Percentiles rank a stretch among this genome's conserved stretches.
Conservation (phyloP, 2,113 vertebrate species). For the Abramis brama region DNA sequence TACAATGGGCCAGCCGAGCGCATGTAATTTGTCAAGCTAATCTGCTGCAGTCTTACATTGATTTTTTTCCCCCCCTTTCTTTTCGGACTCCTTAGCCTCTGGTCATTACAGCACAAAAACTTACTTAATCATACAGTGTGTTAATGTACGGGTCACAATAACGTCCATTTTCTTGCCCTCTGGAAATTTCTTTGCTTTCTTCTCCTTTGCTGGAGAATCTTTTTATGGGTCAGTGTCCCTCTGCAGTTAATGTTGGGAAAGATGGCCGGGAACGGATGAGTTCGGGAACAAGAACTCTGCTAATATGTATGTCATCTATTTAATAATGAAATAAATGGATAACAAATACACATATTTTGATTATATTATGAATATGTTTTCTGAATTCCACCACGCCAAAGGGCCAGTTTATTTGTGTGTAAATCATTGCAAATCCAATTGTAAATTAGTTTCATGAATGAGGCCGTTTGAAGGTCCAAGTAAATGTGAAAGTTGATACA, state of each 20-base stretch:
- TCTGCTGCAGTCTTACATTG: slow-evolving; percentile 86
- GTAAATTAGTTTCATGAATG: too few relatives aligned
- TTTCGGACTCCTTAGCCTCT: slow-evolving; percentile 85
- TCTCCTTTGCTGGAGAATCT: slow-evolving; percentile 73
- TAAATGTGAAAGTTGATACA: neutral
- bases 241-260: slow-evolving; percentile 62
- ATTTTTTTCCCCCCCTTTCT: slow-evolving; percentile 77
- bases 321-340: neutral
- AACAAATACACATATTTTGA: neutral
- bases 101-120: slow-evolving; percentile 84
- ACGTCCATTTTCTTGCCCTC: slow-evolving; percentile 79
- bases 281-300: neutral
- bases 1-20: slow-evolving; percentile 88
- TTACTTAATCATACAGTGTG: slow-evolving; percentile 84
- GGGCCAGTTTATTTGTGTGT: neutral
- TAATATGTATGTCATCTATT: neutral
- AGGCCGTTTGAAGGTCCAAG: neutral
- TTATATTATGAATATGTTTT: neutral
- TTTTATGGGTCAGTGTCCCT: slow-evolving; percentile 86
- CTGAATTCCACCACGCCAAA: neutral
- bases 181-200: slow-evolving; percentile 78
- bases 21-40: slow-evolving; percentile 89
- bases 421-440: neutral
- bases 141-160: slow-evolving; percentile 86
- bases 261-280: slow-evolving; percentile 16